Conservation (phyloP, 2,113 vertebrate species). For the Gnathonemus echidnorhynchus region DNA sequence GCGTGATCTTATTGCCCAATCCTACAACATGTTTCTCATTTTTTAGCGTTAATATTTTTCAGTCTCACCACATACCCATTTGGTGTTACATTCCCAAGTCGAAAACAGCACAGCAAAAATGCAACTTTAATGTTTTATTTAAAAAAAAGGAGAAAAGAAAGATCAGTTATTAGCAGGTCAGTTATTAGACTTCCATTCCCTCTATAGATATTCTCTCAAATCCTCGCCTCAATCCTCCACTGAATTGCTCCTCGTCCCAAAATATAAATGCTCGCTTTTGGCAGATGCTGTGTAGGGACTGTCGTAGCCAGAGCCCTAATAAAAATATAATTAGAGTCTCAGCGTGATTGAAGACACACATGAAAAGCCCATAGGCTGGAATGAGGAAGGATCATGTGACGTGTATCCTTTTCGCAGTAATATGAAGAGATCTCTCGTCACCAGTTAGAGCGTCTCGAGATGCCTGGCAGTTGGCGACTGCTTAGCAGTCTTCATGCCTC, state of each 20-base stretch:
- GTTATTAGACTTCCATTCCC: background rate
- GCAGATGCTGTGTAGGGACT: background rate
- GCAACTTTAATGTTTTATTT: background rate
- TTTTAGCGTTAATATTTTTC: slow-evolving; percentile 64
- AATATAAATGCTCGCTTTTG: background rate
- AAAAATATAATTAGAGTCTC: slow-evolving; percentile 8
- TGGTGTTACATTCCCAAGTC: background rate
- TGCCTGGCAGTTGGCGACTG: background rate
- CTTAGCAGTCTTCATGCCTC: background rate
- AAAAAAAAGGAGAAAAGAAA: slow-evolving; percentile 16
- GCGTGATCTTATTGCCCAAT: slow-evolving; percentile 24
- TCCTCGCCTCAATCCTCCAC: background rate
- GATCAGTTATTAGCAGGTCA: background rate
- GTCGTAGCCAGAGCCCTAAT: background rate
- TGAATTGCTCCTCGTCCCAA: background rate
- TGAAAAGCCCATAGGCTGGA: background rate
- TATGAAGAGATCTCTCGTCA: slow-evolving; percentile 14
- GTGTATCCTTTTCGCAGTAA: background rate
- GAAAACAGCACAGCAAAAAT: background rate
- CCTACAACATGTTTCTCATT: slow-evolving; percentile 27
- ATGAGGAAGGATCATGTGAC: background rate
- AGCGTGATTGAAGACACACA: slow-evolving; percentile 10
- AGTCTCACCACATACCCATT: background rate
- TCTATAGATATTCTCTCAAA: background rate
- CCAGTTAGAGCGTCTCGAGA: background rate